These are phyloP conservation scores for Cataglyphis albicans DNA, from an alignment of 2,888 invertebrate genomes.

Conservation along the genomic window DNA sequence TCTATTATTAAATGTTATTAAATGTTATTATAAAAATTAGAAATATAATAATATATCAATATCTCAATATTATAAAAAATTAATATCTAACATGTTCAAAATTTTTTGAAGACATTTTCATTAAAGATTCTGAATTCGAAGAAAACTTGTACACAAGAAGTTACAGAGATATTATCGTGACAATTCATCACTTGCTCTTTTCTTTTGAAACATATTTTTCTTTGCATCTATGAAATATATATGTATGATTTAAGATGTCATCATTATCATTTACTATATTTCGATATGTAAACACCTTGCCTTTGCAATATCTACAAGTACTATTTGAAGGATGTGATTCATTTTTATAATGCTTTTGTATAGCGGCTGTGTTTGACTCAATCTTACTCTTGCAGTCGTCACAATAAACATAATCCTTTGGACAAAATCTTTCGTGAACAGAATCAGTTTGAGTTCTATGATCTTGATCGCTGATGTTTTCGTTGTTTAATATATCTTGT, in stretches of 20 bases:
- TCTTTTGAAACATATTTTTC: background rate
- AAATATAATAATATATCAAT: background rate
- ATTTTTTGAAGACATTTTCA: background rate
- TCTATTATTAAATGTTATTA: background rate
- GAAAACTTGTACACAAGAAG: background rate
- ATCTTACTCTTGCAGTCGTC: slow-evolving; percentile 76
- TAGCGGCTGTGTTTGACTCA: slow-evolving; percentile 72
- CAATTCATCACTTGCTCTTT: no score
- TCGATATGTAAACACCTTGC: slow-evolving; percentile 79
- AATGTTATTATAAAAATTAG: background rate
- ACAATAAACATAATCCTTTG: slow-evolving; percentile 75
- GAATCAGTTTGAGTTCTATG: slow-evolving; percentile 74
- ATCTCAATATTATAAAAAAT: background rate
- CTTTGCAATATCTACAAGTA: slow-evolving; percentile 79
- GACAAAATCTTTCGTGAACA: slow-evolving; percentile 80
- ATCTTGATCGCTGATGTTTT: background rate
- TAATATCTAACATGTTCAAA: background rate
- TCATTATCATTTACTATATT: background rate
- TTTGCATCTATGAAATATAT: slow-evolving; percentile 79
- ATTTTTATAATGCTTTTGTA: slow-evolving; percentile 79
- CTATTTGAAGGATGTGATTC: slow-evolving; percentile 74
- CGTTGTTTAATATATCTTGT: slow-evolving; percentile 23
- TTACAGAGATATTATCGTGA: background rate
- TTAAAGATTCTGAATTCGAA: background rate
- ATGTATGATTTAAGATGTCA: slow-evolving; percentile 26